Conservation (phyloP, 2,797 vertebrate genomes). For the Anas capensis region DNA sequence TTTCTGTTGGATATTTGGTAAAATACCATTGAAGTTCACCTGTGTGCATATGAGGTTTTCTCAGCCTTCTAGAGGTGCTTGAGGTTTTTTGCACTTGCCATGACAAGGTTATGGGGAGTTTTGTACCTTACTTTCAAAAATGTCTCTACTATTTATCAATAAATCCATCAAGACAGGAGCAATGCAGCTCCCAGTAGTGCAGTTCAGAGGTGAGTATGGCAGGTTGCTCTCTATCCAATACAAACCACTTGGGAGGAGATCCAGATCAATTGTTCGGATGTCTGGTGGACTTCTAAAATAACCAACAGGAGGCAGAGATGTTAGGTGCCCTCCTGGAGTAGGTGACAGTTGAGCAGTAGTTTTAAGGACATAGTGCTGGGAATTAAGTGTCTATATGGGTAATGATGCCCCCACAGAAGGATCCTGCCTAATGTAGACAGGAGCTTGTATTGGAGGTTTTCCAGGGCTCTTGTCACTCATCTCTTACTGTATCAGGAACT, state of each 20-base stretch:
- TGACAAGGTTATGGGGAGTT: background rate
- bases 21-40: background rate
- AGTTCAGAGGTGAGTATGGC: background rate
- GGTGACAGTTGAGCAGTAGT: background rate
- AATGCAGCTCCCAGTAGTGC: background rate
- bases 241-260: background rate
- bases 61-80: background rate
- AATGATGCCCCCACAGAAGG: background rate
- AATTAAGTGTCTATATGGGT: background rate
- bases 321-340: background rate
- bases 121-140: rapidly evolving
- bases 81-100: background rate
- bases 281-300: background rate
- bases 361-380: background rate
- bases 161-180: background rate
- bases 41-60: background rate
- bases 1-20: background rate
- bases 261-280: background rate
- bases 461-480: background rate
- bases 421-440: background rate
- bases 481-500: background rate
- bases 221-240: rapidly evolving
- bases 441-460: background rate
- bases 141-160: background rate
- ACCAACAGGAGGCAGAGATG: background rate